Conservation (phyloP, 2,888 invertebrate species). For the Norana najaformis region DNA sequence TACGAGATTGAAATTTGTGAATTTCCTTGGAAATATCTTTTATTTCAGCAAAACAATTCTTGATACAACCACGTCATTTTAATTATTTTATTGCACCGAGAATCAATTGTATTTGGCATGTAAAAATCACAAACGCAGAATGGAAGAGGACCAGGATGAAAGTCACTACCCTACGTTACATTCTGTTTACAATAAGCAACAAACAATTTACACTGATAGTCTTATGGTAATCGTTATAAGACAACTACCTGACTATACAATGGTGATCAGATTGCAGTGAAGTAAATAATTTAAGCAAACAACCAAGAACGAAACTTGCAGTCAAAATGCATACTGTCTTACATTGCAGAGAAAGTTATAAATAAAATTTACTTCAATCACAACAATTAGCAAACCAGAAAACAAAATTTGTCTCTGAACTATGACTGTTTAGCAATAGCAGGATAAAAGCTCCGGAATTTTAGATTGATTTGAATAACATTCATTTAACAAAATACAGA, state of each 20-base stretch:
- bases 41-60: background rate
- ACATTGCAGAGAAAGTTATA: no score
- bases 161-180: background rate
- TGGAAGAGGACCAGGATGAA: background rate
- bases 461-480: no score
- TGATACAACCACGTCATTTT: background rate
- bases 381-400: background rate
- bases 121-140: background rate
- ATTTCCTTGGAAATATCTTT: background rate
- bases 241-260: background rate
- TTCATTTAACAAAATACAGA: no score
- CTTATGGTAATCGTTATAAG: background rate
- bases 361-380: background rate
- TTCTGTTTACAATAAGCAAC: background rate
- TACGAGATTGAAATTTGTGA: background rate
- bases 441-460: background rate
- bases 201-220: background rate
- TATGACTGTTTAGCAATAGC: background rate
- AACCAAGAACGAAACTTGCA: background rate
- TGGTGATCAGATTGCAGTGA: background rate
- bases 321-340: background rate
- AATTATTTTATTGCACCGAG: background rate
- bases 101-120: background rate
- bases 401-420: background rate
- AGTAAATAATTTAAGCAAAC: background rate